phyloP scores from a whole-genome alignment of 2,797 vertebrate genomes.

The Macropus fuliginosus region DNA sequence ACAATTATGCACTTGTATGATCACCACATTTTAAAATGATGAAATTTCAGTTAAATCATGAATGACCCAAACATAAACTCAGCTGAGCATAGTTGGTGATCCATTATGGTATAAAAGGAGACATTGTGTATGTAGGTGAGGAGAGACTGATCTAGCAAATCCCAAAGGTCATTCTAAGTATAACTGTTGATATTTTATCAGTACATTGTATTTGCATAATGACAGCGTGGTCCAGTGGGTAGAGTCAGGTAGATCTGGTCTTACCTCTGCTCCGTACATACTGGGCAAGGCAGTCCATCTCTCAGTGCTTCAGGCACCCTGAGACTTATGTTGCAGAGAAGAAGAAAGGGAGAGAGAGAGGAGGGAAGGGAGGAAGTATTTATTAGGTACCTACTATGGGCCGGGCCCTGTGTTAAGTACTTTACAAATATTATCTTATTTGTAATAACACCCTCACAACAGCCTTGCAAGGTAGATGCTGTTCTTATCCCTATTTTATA shows the following conservation, averaged over 20 bases:
- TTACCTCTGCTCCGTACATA: background rate
- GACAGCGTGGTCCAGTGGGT: background rate
- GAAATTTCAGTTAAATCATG: constrained; percentile 48
- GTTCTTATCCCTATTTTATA: background rate
- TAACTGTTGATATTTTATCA: constrained; percentile 3
- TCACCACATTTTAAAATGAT: constrained; percentile 18
- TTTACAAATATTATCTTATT: background rate
- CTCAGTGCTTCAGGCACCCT: background rate
- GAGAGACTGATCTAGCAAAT: constrained; percentile 55
- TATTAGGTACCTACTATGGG: background rate
- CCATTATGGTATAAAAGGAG: constrained; percentile 19
- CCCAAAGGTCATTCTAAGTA: constrained; percentile 42
- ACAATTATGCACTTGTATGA: background rate
- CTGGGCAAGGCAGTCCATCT: too few species aligned
- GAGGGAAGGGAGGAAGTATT: background rate
- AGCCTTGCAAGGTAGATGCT: background rate
- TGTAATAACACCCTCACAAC: background rate
- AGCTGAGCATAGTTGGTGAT: constrained; percentile 19
- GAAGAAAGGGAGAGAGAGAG: background rate
- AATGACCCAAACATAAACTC: constrained; percentile 10
- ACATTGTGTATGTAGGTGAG: constrained; percentile 17
- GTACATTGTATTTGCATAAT: background rate
- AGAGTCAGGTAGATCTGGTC: background rate
- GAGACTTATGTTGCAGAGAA: background rate
- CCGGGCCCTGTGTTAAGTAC: background rate